Percentiles rank a stretch among this genome's conserved stretches.
Conservation (phyloP, 92 coral and sea anemone species). For the Scolanthus callimorphus region DNA sequence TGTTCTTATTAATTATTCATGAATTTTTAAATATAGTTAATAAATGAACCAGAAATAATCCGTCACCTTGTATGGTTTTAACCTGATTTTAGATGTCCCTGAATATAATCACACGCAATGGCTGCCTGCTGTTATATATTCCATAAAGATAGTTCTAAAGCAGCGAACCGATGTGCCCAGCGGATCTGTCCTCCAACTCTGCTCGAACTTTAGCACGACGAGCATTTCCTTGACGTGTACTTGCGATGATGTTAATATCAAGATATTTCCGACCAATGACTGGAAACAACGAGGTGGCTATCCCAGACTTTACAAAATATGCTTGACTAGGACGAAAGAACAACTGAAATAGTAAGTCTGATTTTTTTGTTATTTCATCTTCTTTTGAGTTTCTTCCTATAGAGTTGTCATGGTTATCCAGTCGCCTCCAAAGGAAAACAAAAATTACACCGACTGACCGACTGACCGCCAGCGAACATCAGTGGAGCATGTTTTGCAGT, state of each 20-base stretch:
- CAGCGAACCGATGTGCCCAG: neutral
- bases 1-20: no score
- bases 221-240: conserved; percentile 49
- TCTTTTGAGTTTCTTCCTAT: no score
- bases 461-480: no score
- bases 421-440: no score
- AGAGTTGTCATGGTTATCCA: no score
- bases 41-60: no score
- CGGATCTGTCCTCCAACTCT: conserved; percentile 65
- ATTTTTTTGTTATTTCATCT: no score
- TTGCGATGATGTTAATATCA: conserved; percentile 56
- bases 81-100: no score
- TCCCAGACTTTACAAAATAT: conserved; percentile 63
- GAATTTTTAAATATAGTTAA: no score
- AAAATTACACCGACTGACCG: no score
- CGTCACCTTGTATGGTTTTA: no score
- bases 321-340: conserved; percentile 57
- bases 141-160: conserved; percentile 76
- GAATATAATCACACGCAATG: conserved; percentile 79
- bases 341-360: conserved; percentile 63
- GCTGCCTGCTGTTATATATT: conserved; percentile 76
- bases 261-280: conserved; percentile 61
- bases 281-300: conserved; percentile 80
- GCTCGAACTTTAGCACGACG: conserved; percentile 68
- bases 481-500: no score